Evolutionary conservation across 2,888 invertebrate genomes (phyloP).

Genomic region (Machimus atricapillus): DNA sequence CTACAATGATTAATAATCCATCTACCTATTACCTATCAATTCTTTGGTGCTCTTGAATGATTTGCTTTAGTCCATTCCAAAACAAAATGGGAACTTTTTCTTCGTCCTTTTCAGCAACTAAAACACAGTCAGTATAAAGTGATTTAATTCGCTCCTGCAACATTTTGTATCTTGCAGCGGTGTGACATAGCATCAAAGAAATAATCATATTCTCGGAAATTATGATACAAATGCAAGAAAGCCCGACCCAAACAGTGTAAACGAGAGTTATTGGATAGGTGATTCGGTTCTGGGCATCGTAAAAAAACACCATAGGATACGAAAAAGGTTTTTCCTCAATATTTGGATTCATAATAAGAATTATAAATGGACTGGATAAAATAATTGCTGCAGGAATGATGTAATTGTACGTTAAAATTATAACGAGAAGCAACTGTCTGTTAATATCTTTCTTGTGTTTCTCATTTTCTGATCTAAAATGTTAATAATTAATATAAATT

Average conservation of each 20-base stretch:
- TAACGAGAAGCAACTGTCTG: background rate
- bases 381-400: slow-evolving; percentile 16
- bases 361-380: slow-evolving; percentile 8
- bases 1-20: too few species aligned
- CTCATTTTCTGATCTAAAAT: slow-evolving; percentile 33
- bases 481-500: background rate
- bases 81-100: background rate
- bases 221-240: slow-evolving; percentile 28
- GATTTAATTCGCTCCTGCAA: slow-evolving; percentile 16
- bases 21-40: too few species aligned
- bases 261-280: slow-evolving; percentile 28
- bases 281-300: slow-evolving; percentile 39
- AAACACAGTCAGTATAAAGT: background rate
- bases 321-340: slow-evolving; percentile 32
- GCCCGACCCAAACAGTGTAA: slow-evolving; percentile 35
- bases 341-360: slow-evolving; percentile 8
- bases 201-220: slow-evolving; percentile 34
- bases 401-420: slow-evolving; percentile 16
- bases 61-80: background rate
- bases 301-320: slow-evolving; percentile 38
- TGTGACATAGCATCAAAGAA: slow-evolving; percentile 22
- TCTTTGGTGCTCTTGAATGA: background rate
- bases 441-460: background rate
- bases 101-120: background rate
- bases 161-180: slow-evolving; percentile 16